phyloP scores from a whole-genome alignment of 2,888 invertebrate species.

The Smittia aterrima region DNA sequence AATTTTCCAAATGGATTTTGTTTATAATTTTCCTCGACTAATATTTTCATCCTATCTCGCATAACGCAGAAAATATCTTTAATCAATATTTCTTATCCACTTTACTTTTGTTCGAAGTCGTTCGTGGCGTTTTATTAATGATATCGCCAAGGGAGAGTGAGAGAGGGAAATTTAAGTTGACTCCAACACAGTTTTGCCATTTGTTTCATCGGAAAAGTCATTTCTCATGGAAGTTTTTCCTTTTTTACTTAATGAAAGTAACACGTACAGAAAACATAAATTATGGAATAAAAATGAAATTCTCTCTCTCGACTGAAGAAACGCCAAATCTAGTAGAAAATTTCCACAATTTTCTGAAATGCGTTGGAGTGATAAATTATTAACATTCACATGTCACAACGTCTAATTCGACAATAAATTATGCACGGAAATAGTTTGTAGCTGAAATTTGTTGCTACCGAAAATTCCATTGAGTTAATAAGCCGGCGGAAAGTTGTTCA shows the following conservation, averaged over 20 bases:
- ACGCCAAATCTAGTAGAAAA: background rate
- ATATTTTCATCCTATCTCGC: background rate
- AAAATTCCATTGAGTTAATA: background rate
- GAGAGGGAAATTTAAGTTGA: background rate
- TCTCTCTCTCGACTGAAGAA: background rate
- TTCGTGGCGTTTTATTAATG: background rate
- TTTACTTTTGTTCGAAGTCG: slow-evolving; percentile 17
- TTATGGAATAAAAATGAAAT: slow-evolving; percentile 29
- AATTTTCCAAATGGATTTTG: slow-evolving; percentile 41
- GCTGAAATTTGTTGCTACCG: background rate
- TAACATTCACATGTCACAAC: background rate
- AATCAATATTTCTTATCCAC: slow-evolving; percentile 36
- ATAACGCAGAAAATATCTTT: slow-evolving; percentile 5
- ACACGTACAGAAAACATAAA: slow-evolving; percentile 38
- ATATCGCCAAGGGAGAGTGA: background rate
- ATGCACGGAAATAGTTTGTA: slow-evolving; percentile 1
- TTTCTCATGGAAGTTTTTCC: slow-evolving; percentile 35
- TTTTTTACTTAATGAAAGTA: slow-evolving; percentile 32
- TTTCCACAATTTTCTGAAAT: background rate
- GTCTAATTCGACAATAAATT: background rate
- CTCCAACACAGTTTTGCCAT: background rate
- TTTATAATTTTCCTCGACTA: slow-evolving; percentile 33
- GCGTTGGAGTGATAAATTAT: background rate
- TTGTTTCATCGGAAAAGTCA: slow-evolving; percentile 16
- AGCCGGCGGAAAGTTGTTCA: background rate